Base-by-base conservation (phyloP, 2,797 vertebrate genomes). In the Malurus splendens region DNA sequence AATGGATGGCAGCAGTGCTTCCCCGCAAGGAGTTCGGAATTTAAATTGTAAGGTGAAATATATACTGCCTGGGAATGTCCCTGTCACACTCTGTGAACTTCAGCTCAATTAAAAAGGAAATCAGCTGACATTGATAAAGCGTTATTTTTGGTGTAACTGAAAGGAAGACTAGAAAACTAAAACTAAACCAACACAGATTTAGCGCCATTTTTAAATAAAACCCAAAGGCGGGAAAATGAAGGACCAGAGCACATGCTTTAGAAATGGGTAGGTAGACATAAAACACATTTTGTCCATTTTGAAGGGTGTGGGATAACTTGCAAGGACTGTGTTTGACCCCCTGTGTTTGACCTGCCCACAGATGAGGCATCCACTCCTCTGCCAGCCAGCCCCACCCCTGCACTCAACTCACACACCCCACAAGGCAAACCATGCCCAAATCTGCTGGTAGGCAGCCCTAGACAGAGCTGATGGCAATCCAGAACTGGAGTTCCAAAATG, bases 61-160 rank as follows among this genome's bases (percentile, higher is more conserved):
- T 47, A 56, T 32, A 61, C 74, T 65, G 74, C 30, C 64, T 9
- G 0, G 14, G 41, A 82, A 91, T 17, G 0, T 85, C 71, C 52
- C 71, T 81, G 82, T 41, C 73, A 92, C 76, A 80, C 28, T 48
- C 48, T 10, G n/a, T 32, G 73, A 87, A 66, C 77, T 89, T 87
- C n/a, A 86, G 67, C 38, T 90, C 92, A 92, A 86, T 92, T 91
- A 86, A 75, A 79, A 79, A 75, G 77, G 32, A 77, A 81, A 81
- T 78, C 73, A 81, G 33, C 18, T 73, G 73, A 78, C 55, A 56
- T 5, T 68, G 55, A 75, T 62, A 75, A 80, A 91, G 87, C 24
- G 30, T 14, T 61, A 16, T 84, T 91, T 95, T 85, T 8, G 12
- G 36, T 56, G 16, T 62, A 89, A 91, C 59, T 18, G n/a, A 83